Conservation (phyloP, 2,888 invertebrate species). For the Chloroclystis v-ata region DNA sequence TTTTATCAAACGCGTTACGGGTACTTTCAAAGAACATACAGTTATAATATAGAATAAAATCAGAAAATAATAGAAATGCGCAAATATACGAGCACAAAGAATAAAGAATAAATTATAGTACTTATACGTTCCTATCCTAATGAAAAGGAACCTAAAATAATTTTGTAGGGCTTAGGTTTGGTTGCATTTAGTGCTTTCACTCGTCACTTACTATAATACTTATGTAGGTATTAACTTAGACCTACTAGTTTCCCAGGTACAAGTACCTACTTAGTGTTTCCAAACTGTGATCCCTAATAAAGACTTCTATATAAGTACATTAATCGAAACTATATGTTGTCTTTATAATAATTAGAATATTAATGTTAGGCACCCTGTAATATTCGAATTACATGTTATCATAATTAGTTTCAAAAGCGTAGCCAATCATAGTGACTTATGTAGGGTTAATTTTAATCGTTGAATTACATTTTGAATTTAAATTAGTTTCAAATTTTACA, state of each 20-base stretch:
- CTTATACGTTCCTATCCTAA: no score
- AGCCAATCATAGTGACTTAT: conserved; percentile 4
- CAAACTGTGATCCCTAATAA: conserved; percentile 78
- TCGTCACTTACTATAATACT: no score
- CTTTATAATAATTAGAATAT: conserved; percentile 35
- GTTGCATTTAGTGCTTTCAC: conserved; percentile 16
- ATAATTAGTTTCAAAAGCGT: conserved; percentile 7
- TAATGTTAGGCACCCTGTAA: conserved; percentile 29
- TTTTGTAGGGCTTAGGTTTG: conserved; percentile 3
- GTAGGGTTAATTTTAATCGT: conserved; percentile 3
- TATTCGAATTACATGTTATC: conserved; percentile 14
- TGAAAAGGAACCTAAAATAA: no score
- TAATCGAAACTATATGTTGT: conserved; percentile 38
- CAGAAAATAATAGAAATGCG: no score
- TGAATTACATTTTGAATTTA: conserved; percentile 2
- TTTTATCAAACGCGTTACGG: no score
- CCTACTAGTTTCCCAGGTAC: conserved; percentile 26
- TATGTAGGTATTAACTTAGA: conserved; percentile 14
- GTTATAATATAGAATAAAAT: no score
- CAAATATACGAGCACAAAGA: no score
- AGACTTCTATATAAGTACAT: conserved; percentile 75
- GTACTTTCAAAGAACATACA: no score
- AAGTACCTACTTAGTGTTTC: conserved; percentile 69
- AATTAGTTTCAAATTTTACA: conserved; percentile 6
- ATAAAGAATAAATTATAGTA: neutral